Evolutionary conservation across 1,140 invertebrate genomes (phyloP).

Genomic region (Copidosoma floridanum): DNA sequence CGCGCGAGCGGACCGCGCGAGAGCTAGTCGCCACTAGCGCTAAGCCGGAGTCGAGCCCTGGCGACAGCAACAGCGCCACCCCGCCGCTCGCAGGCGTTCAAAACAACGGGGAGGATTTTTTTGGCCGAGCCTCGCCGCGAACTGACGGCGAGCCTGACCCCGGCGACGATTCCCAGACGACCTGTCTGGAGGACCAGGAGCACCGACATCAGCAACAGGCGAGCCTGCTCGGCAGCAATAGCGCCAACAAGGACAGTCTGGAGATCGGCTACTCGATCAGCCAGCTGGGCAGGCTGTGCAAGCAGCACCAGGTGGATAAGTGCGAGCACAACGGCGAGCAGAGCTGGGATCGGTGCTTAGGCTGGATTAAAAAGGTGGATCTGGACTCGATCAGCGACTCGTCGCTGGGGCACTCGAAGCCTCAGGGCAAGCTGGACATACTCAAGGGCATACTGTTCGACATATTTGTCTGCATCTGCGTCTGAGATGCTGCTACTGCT

Average conservation of each 20-base stretch:
- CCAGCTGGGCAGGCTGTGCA: slow-evolving; percentile 38
- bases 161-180: too few relatives aligned
- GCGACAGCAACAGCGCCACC: background rate
- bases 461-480: slow-evolving; percentile 50
- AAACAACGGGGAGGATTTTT: slow-evolving; percentile 35
- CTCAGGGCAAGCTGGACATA: slow-evolving; percentile 45
- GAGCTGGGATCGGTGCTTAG: slow-evolving; percentile 32
- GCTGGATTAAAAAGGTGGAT: slow-evolving; percentile 37
- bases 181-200: too few relatives aligned
- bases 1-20: slow-evolving; percentile 22
- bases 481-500: slow-evolving; percentile 32
- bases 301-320: slow-evolving; percentile 25
- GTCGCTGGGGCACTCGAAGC: slow-evolving; percentile 37
- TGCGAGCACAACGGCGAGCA: slow-evolving; percentile 25
- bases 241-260: slow-evolving; percentile 43
- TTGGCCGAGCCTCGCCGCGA: slow-evolving; percentile 26
- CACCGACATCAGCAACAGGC: slow-evolving; percentile 16
- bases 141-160: background rate
- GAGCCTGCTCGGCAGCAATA: slow-evolving; percentile 28
- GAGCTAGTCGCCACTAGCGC: background rate
- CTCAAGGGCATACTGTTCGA: slow-evolving; percentile 49
- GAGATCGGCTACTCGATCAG: slow-evolving; percentile 48
- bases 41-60: background rate
- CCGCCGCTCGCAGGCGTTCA: slow-evolving; percentile 1
- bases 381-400: slow-evolving; percentile 34